Conservation (phyloP, 2,888 invertebrate genomes). For the Ormyrus rosae region DNA sequence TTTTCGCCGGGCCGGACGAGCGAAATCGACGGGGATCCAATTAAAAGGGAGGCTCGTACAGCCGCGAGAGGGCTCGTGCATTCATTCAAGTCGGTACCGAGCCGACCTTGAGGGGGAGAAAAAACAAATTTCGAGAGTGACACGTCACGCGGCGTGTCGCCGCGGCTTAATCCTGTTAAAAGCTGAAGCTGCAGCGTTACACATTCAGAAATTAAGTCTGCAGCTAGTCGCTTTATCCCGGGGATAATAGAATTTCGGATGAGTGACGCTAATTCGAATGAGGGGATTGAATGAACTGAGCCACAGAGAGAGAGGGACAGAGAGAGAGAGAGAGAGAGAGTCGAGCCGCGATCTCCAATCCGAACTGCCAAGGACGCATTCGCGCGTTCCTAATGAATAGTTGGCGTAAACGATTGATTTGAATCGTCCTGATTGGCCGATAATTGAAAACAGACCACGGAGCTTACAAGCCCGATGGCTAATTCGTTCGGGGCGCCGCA, state of each 20-base stretch:
- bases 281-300: conserved; percentile 52
- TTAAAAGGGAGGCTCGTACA: no score
- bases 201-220: conserved; percentile 33
- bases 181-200: neutral
- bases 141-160: no score
- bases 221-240: neutral
- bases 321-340: neutral
- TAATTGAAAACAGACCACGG: conserved; percentile 63
- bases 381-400: conserved; percentile 54
- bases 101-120: no score
- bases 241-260: conserved; percentile 59
- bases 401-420: conserved; percentile 62
- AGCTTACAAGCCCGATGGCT: neutral
- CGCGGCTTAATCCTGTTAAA: conserved; percentile 31
- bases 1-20: no score
- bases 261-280: conserved; percentile 60
- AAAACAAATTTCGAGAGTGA: no score
- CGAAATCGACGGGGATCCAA: no score
- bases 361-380: conserved; percentile 52
- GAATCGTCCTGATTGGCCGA: conserved; percentile 62
- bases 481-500: conserved; percentile 1
- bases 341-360: conserved; percentile 48
- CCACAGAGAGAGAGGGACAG: neutral
- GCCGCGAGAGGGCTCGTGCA: no score
- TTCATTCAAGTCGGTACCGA: no score